Conservation (phyloP, 2,888 invertebrate genomes). For the Rhaphigaster nebulosa region DNA sequence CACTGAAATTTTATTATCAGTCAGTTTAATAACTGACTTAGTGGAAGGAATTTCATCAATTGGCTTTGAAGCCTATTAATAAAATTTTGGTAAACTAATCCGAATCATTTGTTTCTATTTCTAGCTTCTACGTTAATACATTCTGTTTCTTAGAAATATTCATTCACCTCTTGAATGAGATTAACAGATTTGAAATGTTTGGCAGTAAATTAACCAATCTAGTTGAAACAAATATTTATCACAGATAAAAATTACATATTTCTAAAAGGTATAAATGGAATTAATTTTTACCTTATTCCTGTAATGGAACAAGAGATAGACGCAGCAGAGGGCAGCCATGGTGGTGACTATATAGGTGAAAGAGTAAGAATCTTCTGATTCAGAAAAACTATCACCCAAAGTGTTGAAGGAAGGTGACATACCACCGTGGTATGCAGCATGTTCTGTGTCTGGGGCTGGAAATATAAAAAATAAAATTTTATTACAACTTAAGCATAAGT, state of each 20-base stretch:
- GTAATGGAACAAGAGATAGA: constrained; percentile 76
- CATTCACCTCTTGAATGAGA: not conserved
- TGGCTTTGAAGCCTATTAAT: not conserved
- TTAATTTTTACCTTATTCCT: constrained; percentile 74
- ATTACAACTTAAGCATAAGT: not conserved
- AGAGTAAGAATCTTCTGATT: constrained; percentile 76
- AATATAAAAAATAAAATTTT: not conserved
- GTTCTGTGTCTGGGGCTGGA: not conserved
- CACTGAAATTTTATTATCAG: not conserved
- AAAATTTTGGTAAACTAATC: not conserved
- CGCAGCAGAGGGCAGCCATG: constrained; percentile 74
- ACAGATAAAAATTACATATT: not conserved
- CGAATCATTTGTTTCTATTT: not conserved
- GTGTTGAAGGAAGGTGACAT: not conserved
- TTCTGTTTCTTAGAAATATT: not conserved
- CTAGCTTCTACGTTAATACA: not conserved
- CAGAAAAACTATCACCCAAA: constrained; percentile 64
- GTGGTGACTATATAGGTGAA: constrained; percentile 78
- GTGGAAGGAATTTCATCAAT: not conserved
- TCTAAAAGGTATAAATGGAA: not conserved
- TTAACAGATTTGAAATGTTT: not conserved
- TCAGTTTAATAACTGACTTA: not conserved
- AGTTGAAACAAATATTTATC: not conserved
- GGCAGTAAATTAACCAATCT: not conserved
- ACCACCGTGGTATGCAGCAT: not conserved